phyloP scores from a whole-genome alignment of 2,888 invertebrate species.

The Cyclophora albipunctata region DNA sequence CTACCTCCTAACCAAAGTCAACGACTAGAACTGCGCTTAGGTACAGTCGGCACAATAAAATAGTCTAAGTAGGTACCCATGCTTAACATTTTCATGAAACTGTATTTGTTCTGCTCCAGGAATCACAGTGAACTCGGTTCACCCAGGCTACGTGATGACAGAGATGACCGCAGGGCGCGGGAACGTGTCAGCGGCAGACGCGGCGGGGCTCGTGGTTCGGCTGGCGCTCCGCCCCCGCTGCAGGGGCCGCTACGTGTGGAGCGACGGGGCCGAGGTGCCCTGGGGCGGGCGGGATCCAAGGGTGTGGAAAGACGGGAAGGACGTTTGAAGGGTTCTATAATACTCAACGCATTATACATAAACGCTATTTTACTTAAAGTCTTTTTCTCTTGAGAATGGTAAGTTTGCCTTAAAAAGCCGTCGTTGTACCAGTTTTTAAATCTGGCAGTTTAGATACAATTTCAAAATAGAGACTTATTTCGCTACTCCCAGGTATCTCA shows the following conservation, averaged over 20 bases:
- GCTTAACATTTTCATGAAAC: too few relatives aligned
- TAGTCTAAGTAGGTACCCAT: too few relatives aligned
- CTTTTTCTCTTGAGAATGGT: constrained; percentile 9
- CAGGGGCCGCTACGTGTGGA: constrained; percentile 52
- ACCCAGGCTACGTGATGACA: constrained; percentile 61
- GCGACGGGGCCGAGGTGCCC: constrained; percentile 39
- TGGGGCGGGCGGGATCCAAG: constrained; percentile 63
- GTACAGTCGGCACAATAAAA: too few relatives aligned
- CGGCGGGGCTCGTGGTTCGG: constrained; percentile 30
- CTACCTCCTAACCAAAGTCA: too few relatives aligned
- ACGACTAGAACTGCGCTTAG: too few relatives aligned
- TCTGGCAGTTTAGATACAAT: too few relatives aligned
- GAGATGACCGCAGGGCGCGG: constrained; percentile 62
- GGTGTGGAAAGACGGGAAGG: constrained; percentile 44
- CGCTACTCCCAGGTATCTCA: too few relatives aligned
- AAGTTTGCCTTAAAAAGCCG: too few relatives aligned
- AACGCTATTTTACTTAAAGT: too few relatives aligned
- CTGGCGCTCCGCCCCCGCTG: constrained; percentile 30
- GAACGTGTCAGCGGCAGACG: constrained; percentile 38
- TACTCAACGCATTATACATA: too few relatives aligned
- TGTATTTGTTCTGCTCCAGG: constrained; percentile 24
- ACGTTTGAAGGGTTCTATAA: constrained; percentile 1
- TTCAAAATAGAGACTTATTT: too few relatives aligned
- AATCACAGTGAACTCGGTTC: constrained; percentile 54
- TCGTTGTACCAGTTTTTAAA: too few relatives aligned